Percentiles rank a stretch among this genome's conserved stretches.
Conservation (phyloP, 2,888 invertebrate genomes). For the Deroplatys truncata region DNA sequence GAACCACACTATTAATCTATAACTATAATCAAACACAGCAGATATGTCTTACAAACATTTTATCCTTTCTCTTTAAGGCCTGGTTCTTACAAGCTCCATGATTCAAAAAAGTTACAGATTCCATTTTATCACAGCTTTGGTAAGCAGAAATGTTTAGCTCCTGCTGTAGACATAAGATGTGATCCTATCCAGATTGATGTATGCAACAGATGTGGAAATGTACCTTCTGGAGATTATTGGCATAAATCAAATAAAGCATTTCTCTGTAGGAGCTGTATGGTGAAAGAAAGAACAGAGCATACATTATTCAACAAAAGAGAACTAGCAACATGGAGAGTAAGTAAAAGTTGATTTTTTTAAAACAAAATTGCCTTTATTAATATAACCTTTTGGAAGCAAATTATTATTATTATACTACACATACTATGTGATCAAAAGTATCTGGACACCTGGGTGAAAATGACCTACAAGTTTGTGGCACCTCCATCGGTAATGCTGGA, state of each 20-base stretch:
- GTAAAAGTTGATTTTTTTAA: neutral
- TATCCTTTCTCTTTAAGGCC: neutral
- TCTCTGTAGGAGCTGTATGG: slow-evolving; percentile 6
- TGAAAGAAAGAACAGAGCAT: neutral
- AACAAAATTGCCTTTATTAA: no score
- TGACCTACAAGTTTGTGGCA: no score
- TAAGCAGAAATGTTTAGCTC: neutral
- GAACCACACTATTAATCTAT: no score
- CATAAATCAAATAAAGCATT: neutral
- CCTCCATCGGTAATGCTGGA: no score
- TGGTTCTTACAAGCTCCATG: neutral
- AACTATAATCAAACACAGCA: no score
- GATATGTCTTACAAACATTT: no score
- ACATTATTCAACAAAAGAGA: neutral
- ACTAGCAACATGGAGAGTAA: neutral
- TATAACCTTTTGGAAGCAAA: no score
- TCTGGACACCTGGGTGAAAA: no score
- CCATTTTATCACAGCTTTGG: slow-evolving; percentile 7
- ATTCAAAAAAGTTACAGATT: neutral
- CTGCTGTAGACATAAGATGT: neutral
- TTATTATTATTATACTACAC: no score
- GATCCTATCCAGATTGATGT: neutral
- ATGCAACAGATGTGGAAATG: slow-evolving; percentile 4
- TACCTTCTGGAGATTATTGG: slow-evolving; percentile 4
- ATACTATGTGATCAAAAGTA: no score